Evolutionary conservation across 2,797 vertebrate genomes (phyloP).

Genomic region (Rhabdomys pumilio): DNA sequence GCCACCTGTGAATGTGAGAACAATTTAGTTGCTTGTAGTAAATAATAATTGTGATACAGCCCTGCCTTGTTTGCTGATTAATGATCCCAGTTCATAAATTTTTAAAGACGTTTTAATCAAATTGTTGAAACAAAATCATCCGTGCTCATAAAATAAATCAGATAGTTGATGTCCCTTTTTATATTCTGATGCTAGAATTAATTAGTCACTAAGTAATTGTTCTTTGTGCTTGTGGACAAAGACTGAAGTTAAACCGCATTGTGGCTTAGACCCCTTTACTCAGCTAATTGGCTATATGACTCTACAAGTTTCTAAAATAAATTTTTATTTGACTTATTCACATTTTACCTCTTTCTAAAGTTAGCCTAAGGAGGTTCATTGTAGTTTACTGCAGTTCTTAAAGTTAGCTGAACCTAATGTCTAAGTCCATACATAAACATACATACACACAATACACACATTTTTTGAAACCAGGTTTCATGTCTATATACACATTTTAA

Average conservation of each 20-base stretch:
- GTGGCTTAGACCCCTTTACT: neutral
- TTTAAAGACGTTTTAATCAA: slow-evolving; percentile 54
- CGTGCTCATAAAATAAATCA: slow-evolving; percentile 20
- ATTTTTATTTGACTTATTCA: slow-evolving; percentile 54
- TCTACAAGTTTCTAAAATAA: neutral
- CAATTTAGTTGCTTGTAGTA: neutral
- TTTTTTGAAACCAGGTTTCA: neutral
- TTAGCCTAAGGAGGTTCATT: slow-evolving; percentile 48
- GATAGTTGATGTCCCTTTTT: slow-evolving; percentile 39
- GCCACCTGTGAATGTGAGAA: neutral
- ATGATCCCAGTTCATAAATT: neutral
- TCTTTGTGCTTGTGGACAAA: slow-evolving; percentile 42
- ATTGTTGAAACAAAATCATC: slow-evolving; percentile 64
- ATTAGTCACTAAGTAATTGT: slow-evolving; percentile 10
- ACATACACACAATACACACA: neutral
- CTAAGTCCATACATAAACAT: neutral
- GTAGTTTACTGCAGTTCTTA: slow-evolving; percentile 37
- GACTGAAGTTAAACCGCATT: slow-evolving; percentile 24
- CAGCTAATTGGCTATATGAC: slow-evolving; percentile 17
- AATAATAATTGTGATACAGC: slow-evolving; percentile 17
- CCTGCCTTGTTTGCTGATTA: neutral
- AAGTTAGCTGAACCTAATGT: neutral
- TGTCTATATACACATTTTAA: neutral
- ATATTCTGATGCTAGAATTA: slow-evolving; percentile 66
- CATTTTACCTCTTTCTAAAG: slow-evolving; percentile 28